phyloP scores from a whole-genome alignment of 2,888 invertebrate species.

The Acleris cristana region DNA sequence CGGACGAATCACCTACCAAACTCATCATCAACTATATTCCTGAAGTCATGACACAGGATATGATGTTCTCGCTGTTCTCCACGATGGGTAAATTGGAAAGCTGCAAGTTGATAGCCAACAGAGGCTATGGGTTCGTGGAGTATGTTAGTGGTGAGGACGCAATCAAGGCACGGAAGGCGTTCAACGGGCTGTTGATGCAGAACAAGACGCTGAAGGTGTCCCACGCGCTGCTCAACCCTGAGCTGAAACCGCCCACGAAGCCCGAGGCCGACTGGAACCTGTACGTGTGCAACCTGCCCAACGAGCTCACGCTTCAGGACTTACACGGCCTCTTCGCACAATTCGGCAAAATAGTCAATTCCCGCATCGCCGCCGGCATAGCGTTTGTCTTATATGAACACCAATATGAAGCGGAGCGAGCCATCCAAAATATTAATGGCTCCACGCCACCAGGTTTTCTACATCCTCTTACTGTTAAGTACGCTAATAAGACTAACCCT shows the following conservation, averaged over 20 bases:
- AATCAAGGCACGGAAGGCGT: slow-evolving; percentile 79
- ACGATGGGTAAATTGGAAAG: slow-evolving; percentile 84
- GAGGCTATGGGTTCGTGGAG: slow-evolving; percentile 84
- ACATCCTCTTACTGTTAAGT: slow-evolving; percentile 83
- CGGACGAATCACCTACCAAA: slow-evolving; percentile 83
- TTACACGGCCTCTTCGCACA: slow-evolving; percentile 82
- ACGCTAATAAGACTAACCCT: slow-evolving; percentile 83
- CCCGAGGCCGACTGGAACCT: slow-evolving; percentile 84
- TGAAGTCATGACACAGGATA: slow-evolving; percentile 84
- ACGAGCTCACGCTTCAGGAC: slow-evolving; percentile 83
- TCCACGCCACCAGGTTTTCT: slow-evolving; percentile 80
- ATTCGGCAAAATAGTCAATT: slow-evolving; percentile 83
- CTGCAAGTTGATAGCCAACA: slow-evolving; percentile 83
- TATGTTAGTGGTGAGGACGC: slow-evolving; percentile 81
- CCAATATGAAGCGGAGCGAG: slow-evolving; percentile 79
- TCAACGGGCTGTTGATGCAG: slow-evolving; percentile 82
- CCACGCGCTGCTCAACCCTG: slow-evolving; percentile 79
- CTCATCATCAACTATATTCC: slow-evolving; percentile 85
- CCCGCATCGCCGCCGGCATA: slow-evolving; percentile 82
- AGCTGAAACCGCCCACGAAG: slow-evolving; percentile 78
- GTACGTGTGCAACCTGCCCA: slow-evolving; percentile 83
- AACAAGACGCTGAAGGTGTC: slow-evolving; percentile 83
- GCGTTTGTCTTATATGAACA: slow-evolving; percentile 82
- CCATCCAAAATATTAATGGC: slow-evolving; percentile 78
- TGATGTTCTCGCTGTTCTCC: slow-evolving; percentile 83